Conservation (phyloP, 2,797 vertebrate species). For the Epinephelus coioides region DNA sequence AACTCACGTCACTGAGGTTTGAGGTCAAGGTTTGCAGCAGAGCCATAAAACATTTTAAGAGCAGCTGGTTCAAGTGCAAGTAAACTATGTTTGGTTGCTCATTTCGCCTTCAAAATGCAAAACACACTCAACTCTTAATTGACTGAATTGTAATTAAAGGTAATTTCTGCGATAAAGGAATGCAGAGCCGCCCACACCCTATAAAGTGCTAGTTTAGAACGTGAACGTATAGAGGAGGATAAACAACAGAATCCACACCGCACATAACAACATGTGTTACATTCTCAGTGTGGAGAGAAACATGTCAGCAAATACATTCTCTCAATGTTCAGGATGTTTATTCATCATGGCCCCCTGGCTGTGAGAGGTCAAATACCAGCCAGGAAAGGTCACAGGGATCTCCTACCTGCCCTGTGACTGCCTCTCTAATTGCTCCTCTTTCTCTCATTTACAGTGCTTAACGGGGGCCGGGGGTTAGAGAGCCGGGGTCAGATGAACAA, state of each 20-base stretch:
- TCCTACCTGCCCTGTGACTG: conserved; percentile 70
- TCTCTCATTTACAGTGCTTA: conserved; percentile 74
- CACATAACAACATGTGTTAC: conserved; percentile 23
- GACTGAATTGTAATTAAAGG: conserved; percentile 57
- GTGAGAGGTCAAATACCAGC: conserved; percentile 75
- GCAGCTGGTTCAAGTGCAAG: conserved; percentile 49
- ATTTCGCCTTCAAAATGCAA: conserved; percentile 62
- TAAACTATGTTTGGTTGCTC: conserved; percentile 52
- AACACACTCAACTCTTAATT: conserved; percentile 60
- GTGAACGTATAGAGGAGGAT: conserved; percentile 42
- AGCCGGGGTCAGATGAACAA: conserved; percentile 54
- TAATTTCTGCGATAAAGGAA: conserved; percentile 59
- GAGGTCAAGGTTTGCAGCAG: conserved; percentile 53
- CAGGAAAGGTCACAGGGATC: conserved; percentile 68
- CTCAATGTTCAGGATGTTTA: conserved; percentile 44
- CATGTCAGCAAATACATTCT: conserved; percentile 23
- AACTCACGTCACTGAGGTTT: conserved; percentile 51
- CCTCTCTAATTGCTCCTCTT: conserved; percentile 75
- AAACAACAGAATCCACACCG: conserved; percentile 21
- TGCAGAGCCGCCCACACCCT: conserved; percentile 51
- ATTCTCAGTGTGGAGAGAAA: conserved; percentile 3
- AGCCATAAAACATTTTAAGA: conserved; percentile 65
- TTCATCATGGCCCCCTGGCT: conserved; percentile 53
- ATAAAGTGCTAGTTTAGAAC: conserved; percentile 65
- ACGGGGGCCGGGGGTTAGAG: conserved; percentile 50